phyloP scores from a whole-genome alignment of 2,888 invertebrate species.

The Hirtodrosophila histrioides region DNA sequence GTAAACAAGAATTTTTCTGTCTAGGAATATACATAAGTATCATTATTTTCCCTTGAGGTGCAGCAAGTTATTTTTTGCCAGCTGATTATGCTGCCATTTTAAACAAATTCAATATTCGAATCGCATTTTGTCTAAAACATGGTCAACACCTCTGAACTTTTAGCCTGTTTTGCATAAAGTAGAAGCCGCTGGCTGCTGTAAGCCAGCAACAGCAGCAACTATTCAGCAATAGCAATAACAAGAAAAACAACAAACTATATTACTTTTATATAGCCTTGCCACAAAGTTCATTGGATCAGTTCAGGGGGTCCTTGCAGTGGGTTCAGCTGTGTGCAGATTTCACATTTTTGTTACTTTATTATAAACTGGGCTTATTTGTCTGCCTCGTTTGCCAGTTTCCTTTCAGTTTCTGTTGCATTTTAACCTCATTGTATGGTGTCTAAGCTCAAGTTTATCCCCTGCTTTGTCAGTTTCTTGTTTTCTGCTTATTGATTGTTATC shows the following conservation, averaged over 20 bases:
- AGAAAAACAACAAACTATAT: slow-evolving; percentile 25
- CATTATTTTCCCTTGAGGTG: slow-evolving; percentile 5
- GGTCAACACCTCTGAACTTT: slow-evolving; percentile 77
- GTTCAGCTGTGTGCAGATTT: slow-evolving; percentile 41
- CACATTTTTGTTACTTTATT: slow-evolving; percentile 77
- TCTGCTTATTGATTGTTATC: slow-evolving; percentile 59
- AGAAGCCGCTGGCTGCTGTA: slow-evolving; percentile 21
- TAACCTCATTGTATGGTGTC: slow-evolving; percentile 52
- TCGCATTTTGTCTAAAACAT: slow-evolving; percentile 48
- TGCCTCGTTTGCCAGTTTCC: slow-evolving; percentile 39
- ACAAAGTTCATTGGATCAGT: slow-evolving; percentile 67
- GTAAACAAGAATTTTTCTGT: not conserved
- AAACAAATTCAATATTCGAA: slow-evolving; percentile 75
- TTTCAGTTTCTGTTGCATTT: slow-evolving; percentile 45
- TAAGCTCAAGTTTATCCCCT: slow-evolving; percentile 45
- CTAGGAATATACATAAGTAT: not conserved
- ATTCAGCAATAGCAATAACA: slow-evolving; percentile 28
- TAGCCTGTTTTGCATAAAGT: slow-evolving; percentile 63
- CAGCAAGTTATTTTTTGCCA: slow-evolving; percentile 28
- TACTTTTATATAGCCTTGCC: slow-evolving; percentile 42
- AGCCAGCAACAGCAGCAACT: slow-evolving; percentile 25
- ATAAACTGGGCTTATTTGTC: slow-evolving; percentile 71
- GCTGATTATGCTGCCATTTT: slow-evolving; percentile 70
- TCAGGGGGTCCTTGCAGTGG: slow-evolving; percentile 42
- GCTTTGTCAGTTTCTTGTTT: slow-evolving; percentile 53